phyloP scores from a whole-genome alignment of 1,140 invertebrate species.

The Sycobia sp. region DNA sequence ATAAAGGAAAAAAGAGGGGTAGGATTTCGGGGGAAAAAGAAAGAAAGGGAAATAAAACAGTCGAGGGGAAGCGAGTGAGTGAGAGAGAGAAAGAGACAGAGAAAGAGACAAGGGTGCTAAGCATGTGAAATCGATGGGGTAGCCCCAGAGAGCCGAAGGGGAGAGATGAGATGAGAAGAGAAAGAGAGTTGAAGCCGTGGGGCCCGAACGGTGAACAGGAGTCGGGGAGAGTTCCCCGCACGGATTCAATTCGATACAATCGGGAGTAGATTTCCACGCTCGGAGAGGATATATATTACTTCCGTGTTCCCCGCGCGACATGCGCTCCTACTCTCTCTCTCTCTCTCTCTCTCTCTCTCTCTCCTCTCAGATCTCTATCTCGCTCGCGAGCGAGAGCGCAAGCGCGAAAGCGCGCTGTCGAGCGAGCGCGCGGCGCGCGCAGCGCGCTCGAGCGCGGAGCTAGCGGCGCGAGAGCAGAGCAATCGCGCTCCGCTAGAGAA shows the following conservation, averaged over 20 bases:
- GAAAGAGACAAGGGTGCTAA: constrained; percentile 24
- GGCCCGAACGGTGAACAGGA: not conserved
- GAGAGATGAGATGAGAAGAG: not conserved
- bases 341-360: constrained; percentile 1
- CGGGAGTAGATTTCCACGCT: constrained; percentile 49
- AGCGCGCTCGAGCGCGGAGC: too few species aligned
- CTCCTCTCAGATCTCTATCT: too few species aligned
- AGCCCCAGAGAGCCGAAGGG: constrained; percentile 2
- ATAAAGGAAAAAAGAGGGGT: constrained; percentile 23
- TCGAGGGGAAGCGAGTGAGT: not conserved
- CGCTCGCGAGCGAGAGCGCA: too few species aligned
- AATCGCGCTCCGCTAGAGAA: too few species aligned
- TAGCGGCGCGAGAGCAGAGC: too few species aligned
- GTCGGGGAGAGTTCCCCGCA: constrained; percentile 31
- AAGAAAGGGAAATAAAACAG: not conserved
- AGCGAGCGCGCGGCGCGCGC: too few species aligned
- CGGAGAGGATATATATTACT: constrained; percentile 44
- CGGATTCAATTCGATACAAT: constrained; percentile 52
- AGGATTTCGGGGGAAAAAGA: too few species aligned
- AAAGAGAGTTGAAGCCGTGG: not conserved
- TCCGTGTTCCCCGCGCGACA: constrained; percentile 25
- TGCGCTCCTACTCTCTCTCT: not conserved
- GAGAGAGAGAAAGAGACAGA: constrained; percentile 5
- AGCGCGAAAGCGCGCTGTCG: too few species aligned
- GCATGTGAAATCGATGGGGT: constrained; percentile 32